Evolutionary conservation across 2,797 vertebrate species (phyloP).

Genomic region (Sebastes reedi): DNA sequence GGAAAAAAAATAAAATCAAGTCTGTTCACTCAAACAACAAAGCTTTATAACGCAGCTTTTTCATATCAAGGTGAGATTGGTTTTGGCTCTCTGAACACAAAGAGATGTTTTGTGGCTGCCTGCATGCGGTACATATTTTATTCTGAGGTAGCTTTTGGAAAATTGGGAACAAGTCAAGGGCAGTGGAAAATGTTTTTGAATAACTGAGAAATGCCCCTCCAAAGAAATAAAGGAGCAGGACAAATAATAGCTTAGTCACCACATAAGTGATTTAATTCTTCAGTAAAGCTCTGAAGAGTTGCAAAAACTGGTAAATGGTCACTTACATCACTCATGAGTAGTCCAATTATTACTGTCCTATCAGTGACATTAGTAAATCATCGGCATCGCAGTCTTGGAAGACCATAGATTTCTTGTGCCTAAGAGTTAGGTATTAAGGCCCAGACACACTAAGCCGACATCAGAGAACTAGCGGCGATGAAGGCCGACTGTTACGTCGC

Average conservation of each 20-base stretch:
- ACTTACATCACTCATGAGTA: background rate
- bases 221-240: background rate
- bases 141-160: constrained; percentile 18
- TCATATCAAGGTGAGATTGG: constrained; percentile 39
- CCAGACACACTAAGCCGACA: no score
- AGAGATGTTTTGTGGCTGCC: constrained; percentile 6
- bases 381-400: background rate
- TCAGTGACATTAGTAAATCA: background rate
- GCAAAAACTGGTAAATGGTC: background rate
- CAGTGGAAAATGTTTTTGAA: constrained; percentile 21
- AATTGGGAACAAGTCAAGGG: constrained; percentile 18
- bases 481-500: no score
- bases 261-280: background rate
- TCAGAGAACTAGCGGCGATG: no score
- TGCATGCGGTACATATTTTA: constrained; percentile 9
- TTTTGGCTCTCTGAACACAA: constrained; percentile 6
- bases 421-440: no score
- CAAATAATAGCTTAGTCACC: background rate
- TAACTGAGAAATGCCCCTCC: background rate
- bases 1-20: background rate
- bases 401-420: background rate
- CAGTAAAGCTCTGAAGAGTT: background rate
- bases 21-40: constrained; percentile 32
- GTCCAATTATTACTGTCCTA: background rate
- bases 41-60: constrained; percentile 22